These are phyloP conservation scores for Pheucticus melanocephalus DNA, from an alignment of 2,113 vertebrate species.

Conservation along the genomic window DNA sequence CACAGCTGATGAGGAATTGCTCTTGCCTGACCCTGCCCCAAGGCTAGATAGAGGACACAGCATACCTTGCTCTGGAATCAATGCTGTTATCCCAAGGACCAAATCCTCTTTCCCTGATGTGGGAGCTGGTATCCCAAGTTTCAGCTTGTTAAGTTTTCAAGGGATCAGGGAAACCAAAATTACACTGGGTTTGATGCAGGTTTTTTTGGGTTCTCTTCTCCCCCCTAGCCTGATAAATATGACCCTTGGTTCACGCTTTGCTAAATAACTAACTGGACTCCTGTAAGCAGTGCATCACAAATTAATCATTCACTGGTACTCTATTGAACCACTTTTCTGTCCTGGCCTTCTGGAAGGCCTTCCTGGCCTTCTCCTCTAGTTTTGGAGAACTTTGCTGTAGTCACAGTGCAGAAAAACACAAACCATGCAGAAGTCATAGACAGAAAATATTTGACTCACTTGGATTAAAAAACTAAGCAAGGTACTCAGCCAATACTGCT, in stretches of 20 bases:
- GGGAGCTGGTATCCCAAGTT: background rate
- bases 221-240: background rate
- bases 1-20: background rate
- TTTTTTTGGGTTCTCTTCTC: background rate
- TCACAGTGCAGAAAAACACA: background rate
- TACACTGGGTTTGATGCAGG: background rate
- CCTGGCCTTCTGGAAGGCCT: background rate
- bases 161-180: background rate
- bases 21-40: background rate
- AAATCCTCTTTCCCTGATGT: background rate
- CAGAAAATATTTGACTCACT: background rate
- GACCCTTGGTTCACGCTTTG: background rate
- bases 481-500: background rate
- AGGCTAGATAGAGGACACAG: background rate
- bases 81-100: background rate
- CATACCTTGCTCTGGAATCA: background rate
- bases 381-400: conserved; percentile 9
- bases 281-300: background rate
- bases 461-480: background rate
- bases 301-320: background rate
- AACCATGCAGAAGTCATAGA: background rate
- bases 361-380: background rate
- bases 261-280: background rate
- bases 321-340: background rate
- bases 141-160: background rate